Conservation (phyloP, 2,797 vertebrate species). For the Oreochromis grahami region DNA sequence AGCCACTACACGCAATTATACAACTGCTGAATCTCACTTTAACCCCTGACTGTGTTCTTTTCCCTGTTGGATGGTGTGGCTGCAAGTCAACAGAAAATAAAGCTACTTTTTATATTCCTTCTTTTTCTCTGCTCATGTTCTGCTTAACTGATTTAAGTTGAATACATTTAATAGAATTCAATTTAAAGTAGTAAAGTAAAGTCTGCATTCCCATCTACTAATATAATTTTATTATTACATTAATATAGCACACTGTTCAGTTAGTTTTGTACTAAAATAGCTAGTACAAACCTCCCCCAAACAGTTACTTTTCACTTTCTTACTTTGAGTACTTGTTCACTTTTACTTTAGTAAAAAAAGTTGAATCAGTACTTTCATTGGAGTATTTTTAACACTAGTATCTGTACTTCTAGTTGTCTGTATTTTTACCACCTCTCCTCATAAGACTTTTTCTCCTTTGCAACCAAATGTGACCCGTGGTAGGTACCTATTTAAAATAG, state of each 20-base stretch:
- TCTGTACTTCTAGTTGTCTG: background rate
- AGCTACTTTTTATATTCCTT: background rate
- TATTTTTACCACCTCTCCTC: background rate
- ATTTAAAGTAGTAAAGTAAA: background rate
- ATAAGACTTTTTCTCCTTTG: background rate
- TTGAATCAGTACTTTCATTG: background rate
- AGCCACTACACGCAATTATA: background rate
- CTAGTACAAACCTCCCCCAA: background rate
- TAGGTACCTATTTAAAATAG: too few species aligned
- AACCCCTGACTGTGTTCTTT: background rate
- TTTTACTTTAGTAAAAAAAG: background rate
- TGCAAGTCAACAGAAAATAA: background rate
- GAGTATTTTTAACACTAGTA: background rate
- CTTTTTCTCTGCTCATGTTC: background rate
- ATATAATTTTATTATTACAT: background rate
- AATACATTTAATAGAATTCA: background rate
- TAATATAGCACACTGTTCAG: background rate
- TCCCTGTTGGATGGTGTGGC: background rate
- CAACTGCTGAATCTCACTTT: background rate
- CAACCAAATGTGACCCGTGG: too few species aligned
- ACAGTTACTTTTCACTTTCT: background rate
- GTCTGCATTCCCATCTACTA: background rate
- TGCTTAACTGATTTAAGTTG: background rate
- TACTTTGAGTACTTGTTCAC: background rate
- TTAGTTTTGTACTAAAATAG: background rate